Percentiles rank a stretch among this genome's conserved stretches.
Conservation (phyloP, 2,888 invertebrate species). For the Eupithecia subumbrata region DNA sequence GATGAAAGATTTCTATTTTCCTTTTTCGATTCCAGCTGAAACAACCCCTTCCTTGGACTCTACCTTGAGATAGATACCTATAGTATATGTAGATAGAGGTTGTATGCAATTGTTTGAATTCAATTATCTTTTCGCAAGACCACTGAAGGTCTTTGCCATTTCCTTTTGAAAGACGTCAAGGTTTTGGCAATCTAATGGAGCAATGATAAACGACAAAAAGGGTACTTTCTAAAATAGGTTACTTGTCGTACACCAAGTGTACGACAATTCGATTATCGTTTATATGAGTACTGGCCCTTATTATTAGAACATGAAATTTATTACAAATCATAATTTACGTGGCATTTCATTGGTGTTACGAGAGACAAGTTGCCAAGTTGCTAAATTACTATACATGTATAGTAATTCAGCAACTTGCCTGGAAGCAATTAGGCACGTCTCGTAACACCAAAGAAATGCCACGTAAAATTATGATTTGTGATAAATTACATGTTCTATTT, state of each 20-base stretch:
- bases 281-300: too few relatives aligned
- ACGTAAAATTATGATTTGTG: background rate
- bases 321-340: too few relatives aligned
- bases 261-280: background rate
- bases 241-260: background rate
- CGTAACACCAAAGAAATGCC: background rate
- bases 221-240: background rate
- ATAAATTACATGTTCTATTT: background rate
- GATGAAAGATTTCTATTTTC: background rate
- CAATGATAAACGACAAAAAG: background rate
- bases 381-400: too few relatives aligned
- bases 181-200: conserved; percentile 3
- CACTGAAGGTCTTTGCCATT: conserved; percentile 20
- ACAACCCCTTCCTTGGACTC: background rate
- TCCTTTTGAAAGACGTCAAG: conserved; percentile 26
- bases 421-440: background rate
- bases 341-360: too few relatives aligned
- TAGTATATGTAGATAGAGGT: background rate
- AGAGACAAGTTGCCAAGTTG: too few relatives aligned
- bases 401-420: background rate
- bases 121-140: conserved; percentile 27
- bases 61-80: background rate
- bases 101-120: conserved; percentile 5
- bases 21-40: background rate
- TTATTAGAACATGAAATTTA: too few relatives aligned